A percentile compares a stretch with the other conserved stretches of the same genome.
phyloP scores from a whole-genome alignment of 1,140 invertebrate species.

The honey bee (Apis mellifera) region Amel_HAv3.1 CM009942.2:5028501-5029000 shows the following conservation, averaged over 20 bases:
- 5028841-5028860: too few relatives aligned
- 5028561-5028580: constrained; percentile 14
- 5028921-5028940: too few relatives aligned
- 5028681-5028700: constrained; percentile 29
- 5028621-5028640: constrained; percentile 64
- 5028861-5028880: too few relatives aligned
- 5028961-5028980: too few relatives aligned
- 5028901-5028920: too few relatives aligned
- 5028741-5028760: not conserved
- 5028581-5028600: constrained; percentile 48
- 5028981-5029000: too few relatives aligned
- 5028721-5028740: constrained; percentile 45
- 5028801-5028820: too few relatives aligned
- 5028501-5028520: not conserved
- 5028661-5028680: constrained; percentile 36
- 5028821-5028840: too few relatives aligned
- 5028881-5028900: too few relatives aligned
- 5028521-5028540: constrained; percentile 32
- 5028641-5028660: constrained; percentile 56
- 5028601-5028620: constrained; percentile 29
- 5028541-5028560: not conserved
- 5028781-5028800: too few relatives aligned
- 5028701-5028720: constrained; percentile 27
- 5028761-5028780: not conserved
- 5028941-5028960: too few relatives aligned